Evolutionary conservation across 2,113 vertebrate species (phyloP).

Genomic region (Cyanoramphus novaezelandiae): DNA sequence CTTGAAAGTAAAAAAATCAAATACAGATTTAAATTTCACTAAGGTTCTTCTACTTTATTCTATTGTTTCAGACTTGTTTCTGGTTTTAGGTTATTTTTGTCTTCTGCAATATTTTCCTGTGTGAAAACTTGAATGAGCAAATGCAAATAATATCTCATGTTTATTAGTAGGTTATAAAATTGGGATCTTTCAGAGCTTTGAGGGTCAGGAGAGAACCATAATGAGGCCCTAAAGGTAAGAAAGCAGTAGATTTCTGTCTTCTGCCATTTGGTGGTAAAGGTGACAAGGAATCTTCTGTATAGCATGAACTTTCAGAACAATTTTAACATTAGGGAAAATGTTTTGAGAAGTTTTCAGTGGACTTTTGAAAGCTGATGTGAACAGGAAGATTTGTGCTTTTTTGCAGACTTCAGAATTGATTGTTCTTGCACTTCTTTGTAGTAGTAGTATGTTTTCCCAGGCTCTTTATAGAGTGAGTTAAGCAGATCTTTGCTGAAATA

Average conservation of each 20-base stretch:
- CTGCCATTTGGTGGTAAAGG: neutral
- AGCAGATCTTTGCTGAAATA: neutral
- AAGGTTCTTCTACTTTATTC: neutral
- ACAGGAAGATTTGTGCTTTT: neutral
- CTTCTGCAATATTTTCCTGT: neutral
- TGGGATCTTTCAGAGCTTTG: neutral
- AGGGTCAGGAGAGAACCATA: fast-evolving
- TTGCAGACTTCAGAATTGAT: neutral
- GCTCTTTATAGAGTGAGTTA: neutral
- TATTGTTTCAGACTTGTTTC: neutral
- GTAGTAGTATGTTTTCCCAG: neutral
- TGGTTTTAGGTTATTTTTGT: neutral
- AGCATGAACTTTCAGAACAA: neutral
- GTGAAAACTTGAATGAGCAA: neutral
- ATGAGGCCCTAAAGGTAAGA: neutral
- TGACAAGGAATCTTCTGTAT: neutral
- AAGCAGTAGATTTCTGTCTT: neutral
- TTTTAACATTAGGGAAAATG: neutral
- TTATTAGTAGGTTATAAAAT: neutral
- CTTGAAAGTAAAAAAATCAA: neutral
- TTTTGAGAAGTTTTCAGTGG: neutral
- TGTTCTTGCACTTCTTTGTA: neutral
- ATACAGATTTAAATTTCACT: neutral
- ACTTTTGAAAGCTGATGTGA: neutral
- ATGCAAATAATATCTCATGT: neutral